Evolutionary conservation across 2,113 vertebrate genomes (phyloP), one percentile per base, ranked within the genome.

Genomic region (Himantopus leucocephalus): DNA sequence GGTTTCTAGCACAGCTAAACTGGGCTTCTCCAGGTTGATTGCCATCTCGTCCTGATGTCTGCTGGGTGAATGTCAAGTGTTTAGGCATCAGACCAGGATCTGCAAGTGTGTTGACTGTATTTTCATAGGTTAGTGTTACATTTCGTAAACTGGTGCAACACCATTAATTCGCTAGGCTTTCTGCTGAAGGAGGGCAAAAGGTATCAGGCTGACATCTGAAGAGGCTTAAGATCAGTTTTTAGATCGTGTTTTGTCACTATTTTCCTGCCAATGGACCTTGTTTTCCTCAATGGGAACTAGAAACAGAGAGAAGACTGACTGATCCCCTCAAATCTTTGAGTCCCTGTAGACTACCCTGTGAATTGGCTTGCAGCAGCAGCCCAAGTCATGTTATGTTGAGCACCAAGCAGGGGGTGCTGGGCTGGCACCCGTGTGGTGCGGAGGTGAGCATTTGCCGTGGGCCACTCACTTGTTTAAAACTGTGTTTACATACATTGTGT

Each of bases 321-420:
- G 71, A 12, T 88, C 6, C 66, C 21, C 35, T 39, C 81, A 62
- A 11, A 18, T 75, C 72, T 47, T 17, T 9, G 27, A 59, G 35
- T 73, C 45, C 26, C 43, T 53, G 34, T 14, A 72, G 59, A 20
- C n/a, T 74, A 7, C 35, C 17, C 39, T 12, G 1, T 43, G 26
- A 27, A 30, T 8, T 8, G 27, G 13, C 50, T 53, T 20, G 23
- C 50, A 60, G 64, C 64, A 48, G 24, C 1, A 7, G 70, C 35
- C 41, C n/a, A 18, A 24, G 56, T 35, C 12, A 2, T 1, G 12
- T n/a, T 14, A 5, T 0, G 1, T 1, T 26, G 47, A 21, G 32
- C 59, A 10, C 39, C 4, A 2, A 45, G 59, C 55, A 30, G 92
- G 27, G 11, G 41, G 59, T 39, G 48, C 67, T 66, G 75, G 39